Percentiles rank a stretch among this genome's conserved stretches.
phyloP scores from a whole-genome alignment of 2,888 invertebrate genomes.

The Dromius quadrimaculatus region DNA sequence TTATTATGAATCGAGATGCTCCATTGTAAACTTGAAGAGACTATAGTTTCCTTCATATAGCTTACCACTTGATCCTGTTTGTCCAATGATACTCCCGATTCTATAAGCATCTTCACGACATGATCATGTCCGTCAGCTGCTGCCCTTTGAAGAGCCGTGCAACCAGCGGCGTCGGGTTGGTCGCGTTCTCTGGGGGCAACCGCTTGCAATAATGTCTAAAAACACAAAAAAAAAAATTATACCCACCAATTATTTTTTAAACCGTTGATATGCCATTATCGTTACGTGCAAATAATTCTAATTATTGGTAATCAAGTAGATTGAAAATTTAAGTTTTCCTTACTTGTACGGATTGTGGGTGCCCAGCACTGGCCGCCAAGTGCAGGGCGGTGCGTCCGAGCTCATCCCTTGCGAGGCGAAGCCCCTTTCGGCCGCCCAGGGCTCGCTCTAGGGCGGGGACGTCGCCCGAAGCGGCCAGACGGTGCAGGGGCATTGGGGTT shows the following conservation, averaged over 20 bases:
- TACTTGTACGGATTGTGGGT: conserved; percentile 62
- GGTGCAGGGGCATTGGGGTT: conserved; percentile 58
- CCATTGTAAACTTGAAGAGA: too few relatives aligned
- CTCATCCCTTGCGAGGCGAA: conserved; percentile 64
- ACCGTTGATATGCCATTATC: too few relatives aligned
- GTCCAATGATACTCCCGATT: conserved; percentile 77
- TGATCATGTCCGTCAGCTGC: conserved; percentile 86
- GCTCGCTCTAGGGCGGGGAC: conserved; percentile 61
- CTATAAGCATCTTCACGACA: conserved; percentile 77
- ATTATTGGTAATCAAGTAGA: too few relatives aligned
- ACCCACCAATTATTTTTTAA: too few relatives aligned
- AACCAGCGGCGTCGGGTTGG: conserved; percentile 71
- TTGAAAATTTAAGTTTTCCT: too few relatives aligned
- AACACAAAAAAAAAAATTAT: too few relatives aligned
- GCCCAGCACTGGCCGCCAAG: conserved; percentile 64
- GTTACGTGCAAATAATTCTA: too few relatives aligned
- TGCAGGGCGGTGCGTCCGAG: conserved; percentile 64
- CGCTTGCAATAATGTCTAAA: conserved; percentile 63
- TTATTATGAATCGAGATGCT: too few relatives aligned
- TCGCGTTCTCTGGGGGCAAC: conserved; percentile 69
- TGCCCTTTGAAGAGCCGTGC: conserved; percentile 83
- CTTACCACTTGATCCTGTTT: conserved; percentile 81
- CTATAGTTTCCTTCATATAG: too few relatives aligned
- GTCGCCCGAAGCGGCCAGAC: conserved; percentile 65
- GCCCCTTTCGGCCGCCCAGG: conserved; percentile 60